Conservation (phyloP, 2,797 vertebrate genomes). For the Anabas testudineus region DNA sequence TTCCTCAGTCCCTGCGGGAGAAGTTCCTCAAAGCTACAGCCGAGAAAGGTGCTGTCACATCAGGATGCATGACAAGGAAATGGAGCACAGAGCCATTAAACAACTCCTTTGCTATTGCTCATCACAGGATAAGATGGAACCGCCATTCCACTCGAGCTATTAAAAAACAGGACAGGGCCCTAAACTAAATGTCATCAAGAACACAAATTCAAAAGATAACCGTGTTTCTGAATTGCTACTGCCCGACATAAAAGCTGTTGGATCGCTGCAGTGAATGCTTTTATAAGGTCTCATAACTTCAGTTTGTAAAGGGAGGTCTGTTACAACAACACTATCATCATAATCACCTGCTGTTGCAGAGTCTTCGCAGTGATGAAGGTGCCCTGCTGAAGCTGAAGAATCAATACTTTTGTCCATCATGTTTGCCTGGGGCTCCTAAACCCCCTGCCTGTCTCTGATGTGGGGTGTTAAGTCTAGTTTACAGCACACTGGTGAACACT, state of each 20-base stretch:
- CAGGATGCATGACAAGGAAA: conserved; percentile 57
- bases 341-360: conserved; percentile 23
- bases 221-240: conserved; percentile 14
- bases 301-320: conserved; percentile 3
- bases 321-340: conserved; percentile 16
- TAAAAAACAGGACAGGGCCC: conserved; percentile 18
- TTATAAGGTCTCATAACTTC: conserved; percentile 25
- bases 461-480: conserved; percentile 55
- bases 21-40: conserved; percentile 57
- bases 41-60: conserved; percentile 54
- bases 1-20: conserved; percentile 64
- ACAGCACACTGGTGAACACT: conserved; percentile 56
- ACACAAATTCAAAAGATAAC: conserved; percentile 11
- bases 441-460: conserved; percentile 54
- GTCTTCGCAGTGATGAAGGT: conserved; percentile 49
- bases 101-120: conserved; percentile 41
- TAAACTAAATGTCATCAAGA: conserved; percentile 14
- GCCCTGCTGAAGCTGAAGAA: conserved; percentile 45
- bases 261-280: conserved; percentile 24
- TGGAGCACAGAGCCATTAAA: conserved; percentile 65
- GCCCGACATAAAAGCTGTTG: background rate
- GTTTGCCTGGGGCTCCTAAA: conserved; percentile 53
- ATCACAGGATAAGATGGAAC: conserved; percentile 39
- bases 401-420: conserved; percentile 58
- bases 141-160: conserved; percentile 43